Percentiles rank a stretch among this genome's conserved stretches.
Conservation (phyloP, 2,113 vertebrate genomes). For the Pyrgilauda ruficollis region DNA sequence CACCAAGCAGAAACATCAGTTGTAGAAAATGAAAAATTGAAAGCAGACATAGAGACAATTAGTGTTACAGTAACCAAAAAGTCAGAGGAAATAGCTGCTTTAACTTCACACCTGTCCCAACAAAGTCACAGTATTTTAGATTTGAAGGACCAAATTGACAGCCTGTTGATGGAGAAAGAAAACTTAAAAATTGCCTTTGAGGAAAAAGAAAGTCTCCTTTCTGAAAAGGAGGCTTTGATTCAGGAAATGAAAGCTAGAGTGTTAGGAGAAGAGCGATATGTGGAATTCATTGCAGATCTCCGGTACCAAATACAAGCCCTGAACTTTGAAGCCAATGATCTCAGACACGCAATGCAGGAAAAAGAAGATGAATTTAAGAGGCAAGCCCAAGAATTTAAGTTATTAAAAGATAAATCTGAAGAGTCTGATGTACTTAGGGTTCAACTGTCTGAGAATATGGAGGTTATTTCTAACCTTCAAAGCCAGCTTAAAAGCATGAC, state of each 20-base stretch:
- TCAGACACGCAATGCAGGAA: slow-evolving; percentile 51
- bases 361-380: slow-evolving; percentile 66
- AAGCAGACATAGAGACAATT: slow-evolving; percentile 70
- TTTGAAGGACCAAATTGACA: slow-evolving; percentile 68
- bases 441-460: slow-evolving; percentile 74
- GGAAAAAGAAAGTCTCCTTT: slow-evolving; percentile 69
- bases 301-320: slow-evolving; percentile 65
- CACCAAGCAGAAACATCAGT: slow-evolving; percentile 65
- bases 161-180: slow-evolving; percentile 61
- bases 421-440: slow-evolving; percentile 70
- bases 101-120: slow-evolving; percentile 66
- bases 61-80: slow-evolving; percentile 35
- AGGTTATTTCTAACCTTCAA: slow-evolving; percentile 73
- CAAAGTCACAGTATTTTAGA: slow-evolving; percentile 61
- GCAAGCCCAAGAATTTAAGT: slow-evolving; percentile 66
- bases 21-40: slow-evolving; percentile 73
- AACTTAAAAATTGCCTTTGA: slow-evolving; percentile 53
- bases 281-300: slow-evolving; percentile 68
- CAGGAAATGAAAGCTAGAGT: slow-evolving; percentile 68
- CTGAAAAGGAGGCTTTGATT: slow-evolving; percentile 70
- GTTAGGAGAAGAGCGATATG: slow-evolving; percentile 64
- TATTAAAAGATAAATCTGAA: slow-evolving; percentile 68
- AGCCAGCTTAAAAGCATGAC: slow-evolving; percentile 53
- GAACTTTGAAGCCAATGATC: background rate
- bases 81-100: slow-evolving; percentile 61